Conservation (phyloP, 2,797 vertebrate genomes). For the Acanthurus tractus region DNA sequence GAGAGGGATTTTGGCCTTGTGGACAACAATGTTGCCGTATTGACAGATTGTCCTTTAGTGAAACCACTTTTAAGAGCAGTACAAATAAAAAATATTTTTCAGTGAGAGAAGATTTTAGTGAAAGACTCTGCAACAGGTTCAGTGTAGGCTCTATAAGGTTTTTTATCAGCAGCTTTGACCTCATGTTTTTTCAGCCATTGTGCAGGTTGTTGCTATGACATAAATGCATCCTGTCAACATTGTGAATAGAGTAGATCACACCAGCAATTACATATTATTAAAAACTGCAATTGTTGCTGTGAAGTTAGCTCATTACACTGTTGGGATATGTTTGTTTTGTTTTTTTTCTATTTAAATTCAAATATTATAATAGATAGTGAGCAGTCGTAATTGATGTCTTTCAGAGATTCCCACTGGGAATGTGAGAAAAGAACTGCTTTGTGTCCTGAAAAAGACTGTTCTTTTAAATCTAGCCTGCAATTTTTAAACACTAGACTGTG, state of each 20-base stretch:
- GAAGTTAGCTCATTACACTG: not conserved
- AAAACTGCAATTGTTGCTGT: not conserved
- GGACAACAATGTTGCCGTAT: not conserved
- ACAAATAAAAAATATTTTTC: constrained; percentile 12
- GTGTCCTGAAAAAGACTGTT: not conserved
- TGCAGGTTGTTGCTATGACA: not conserved
- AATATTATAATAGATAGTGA: not conserved
- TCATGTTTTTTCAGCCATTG: not conserved
- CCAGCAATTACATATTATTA: not conserved
- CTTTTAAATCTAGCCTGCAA: not conserved
- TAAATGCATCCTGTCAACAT: not conserved
- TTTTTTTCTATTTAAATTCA: not conserved
- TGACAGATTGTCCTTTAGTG: constrained; percentile 20
- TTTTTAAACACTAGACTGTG: not conserved
- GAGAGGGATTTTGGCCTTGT: constrained; percentile 7
- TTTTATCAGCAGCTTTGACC: not conserved
- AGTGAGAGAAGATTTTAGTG: not conserved
- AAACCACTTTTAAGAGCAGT: not conserved
- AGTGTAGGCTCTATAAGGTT: not conserved
- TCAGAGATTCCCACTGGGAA: not conserved
- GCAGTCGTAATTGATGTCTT: not conserved
- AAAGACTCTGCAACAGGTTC: too few relatives aligned
- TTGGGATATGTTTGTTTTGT: too few relatives aligned
- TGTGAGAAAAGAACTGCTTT: not conserved
- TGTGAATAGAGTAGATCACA: not conserved